Evolutionary conservation across 2,888 invertebrate genomes (phyloP), one percentile per base, ranked within the genome.

Genomic region (Pollenia amentaria): DNA sequence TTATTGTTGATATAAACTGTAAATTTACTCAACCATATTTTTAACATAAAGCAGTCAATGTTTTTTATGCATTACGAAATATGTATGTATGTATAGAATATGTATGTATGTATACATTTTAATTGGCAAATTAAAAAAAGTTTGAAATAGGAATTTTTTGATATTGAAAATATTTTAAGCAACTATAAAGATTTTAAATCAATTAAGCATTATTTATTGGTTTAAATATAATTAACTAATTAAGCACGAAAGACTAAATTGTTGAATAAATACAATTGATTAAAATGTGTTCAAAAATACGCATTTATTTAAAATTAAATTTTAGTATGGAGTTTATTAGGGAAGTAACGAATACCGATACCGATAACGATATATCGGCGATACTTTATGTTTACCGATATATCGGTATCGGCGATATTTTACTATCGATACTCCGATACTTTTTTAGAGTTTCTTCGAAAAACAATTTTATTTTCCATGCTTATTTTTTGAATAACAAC

Each of bases 111-210:
- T 64, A 40, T 21, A 53, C 62, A 65, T 55, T 70, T 72, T 55
- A 55, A 80, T 73, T 64, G 80, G 42, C 9, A 11, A 57, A 60
- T 60, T 75, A 40, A 75, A 65, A 60, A 67, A 60, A 21, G 48
- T 11, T 57, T 75, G 60, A 57, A n/a, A 51, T 29, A 14, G 29
- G 7, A 29, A 29, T 42, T 80, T 80, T 80, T 64, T 80, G 44
- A 18, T 7, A 65, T 73, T 18, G 12, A 8, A 55, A 80, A 73
- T 55, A 57, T 80, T 51, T 38, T n/a, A 70, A 53, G 42, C 53
- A 62, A 62, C 60, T 64, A 53, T 62, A 44, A 16, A 79, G 53
- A 42, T 51, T 70, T 72, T 55, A 72, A 80, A 38, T 80, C 53
- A 72, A 80, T 80, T 64, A 48, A 16, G 21, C 38, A n/a, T 57